These are phyloP conservation scores for Lacanobia oleracea DNA, from an alignment of 2,888 invertebrate genomes.

Conservation along the genomic window DNA sequence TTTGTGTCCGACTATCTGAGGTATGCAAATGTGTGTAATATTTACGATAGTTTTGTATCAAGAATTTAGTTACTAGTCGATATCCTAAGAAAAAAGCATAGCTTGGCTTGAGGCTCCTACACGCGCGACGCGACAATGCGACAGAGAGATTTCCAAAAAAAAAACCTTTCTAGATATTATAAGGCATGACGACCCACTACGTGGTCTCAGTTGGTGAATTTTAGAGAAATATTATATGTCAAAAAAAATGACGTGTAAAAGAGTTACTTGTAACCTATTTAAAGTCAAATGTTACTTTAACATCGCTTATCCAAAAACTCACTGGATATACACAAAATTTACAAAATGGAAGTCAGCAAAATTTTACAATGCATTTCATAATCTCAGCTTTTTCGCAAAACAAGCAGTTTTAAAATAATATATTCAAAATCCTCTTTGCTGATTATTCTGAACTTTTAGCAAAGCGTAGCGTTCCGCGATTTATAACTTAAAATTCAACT, in stretches of 20 bases:
- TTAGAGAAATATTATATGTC: no score
- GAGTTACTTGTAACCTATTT: no score
- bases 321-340: conserved; percentile 69
- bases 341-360: conserved; percentile 63
- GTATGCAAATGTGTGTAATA: not conserved
- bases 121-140: conserved; percentile 2
- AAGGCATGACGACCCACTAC: not conserved
- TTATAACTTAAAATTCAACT: conserved; percentile 26
- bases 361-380: conserved; percentile 66
- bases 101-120: not conserved
- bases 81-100: no score
- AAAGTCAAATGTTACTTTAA: not conserved
- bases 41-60: not conserved
- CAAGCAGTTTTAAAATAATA: conserved; percentile 62
- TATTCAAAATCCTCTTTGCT: conserved; percentile 64
- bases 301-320: conserved; percentile 5
- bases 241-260: no score
- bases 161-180: not conserved
- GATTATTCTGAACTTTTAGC: conserved; percentile 53
- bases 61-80: not conserved
- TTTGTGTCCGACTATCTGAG: conserved; percentile 14
- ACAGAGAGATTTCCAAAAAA: not conserved
- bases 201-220: no score
- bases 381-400: conserved; percentile 60
- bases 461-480: conserved; percentile 23